Conservation (phyloP, 2,888 invertebrate genomes). For the Anthophora plumipes region DNA sequence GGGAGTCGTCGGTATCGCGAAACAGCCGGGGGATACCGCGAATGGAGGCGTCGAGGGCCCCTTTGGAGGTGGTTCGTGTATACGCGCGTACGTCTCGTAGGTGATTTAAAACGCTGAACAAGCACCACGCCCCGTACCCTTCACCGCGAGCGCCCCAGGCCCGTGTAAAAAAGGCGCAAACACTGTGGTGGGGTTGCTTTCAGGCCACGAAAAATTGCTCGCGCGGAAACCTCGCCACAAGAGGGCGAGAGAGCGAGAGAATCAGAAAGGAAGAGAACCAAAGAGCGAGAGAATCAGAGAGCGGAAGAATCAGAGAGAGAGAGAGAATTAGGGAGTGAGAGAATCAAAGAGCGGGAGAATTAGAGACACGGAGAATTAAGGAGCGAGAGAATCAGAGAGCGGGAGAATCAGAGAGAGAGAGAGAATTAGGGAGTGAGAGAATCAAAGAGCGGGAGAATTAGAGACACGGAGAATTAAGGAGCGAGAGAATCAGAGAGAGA, state of each 20-base stretch:
- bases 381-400: not conserved
- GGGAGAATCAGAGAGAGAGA: not conserved
- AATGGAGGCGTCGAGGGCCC: conserved; percentile 53
- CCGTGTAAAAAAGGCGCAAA: conserved; percentile 61
- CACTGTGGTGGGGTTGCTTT: conserved; percentile 56
- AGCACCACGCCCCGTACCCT: conserved; percentile 77
- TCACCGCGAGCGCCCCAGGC: conserved; percentile 64
- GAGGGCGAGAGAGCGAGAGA: not conserved
- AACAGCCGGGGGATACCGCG: conserved; percentile 38
- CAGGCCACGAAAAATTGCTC: conserved; percentile 69
- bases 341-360: conserved; percentile 4
- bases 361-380: too few relatives aligned
- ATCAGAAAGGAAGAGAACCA: conserved; percentile 42
- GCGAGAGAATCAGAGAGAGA: not conserved
- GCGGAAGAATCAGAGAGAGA: conserved; percentile 47
- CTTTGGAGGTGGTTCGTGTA: conserved; percentile 42
- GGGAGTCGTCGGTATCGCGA: conserved; percentile 25
- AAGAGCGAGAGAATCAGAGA: conserved; percentile 57
- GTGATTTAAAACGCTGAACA: conserved; percentile 83
- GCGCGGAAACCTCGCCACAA: conserved; percentile 17
- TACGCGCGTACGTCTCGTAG: conserved; percentile 64
- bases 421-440: not conserved
- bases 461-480: too few relatives aligned
- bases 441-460: not conserved
- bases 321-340: conserved; percentile 31